A percentile compares a stretch with the other conserved stretches of the same genome.
Conservation (phyloP, 2,888 invertebrate species). For the Dyspetes luteomarginatus region DNA sequence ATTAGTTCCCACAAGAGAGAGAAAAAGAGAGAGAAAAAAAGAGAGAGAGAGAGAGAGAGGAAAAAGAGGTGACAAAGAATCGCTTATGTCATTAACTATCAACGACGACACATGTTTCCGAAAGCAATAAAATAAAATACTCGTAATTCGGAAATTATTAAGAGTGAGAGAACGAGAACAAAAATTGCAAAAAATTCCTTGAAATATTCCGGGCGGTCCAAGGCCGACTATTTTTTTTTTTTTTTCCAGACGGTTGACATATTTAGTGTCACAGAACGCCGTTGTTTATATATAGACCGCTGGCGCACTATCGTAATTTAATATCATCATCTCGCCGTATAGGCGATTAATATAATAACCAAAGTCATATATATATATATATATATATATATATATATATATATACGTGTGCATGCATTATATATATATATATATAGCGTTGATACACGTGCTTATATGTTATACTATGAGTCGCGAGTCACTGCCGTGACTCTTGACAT, state of each 20-base stretch:
- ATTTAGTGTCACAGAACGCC: slow-evolving; percentile 25
- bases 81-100: background rate
- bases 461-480: too few relatives aligned
- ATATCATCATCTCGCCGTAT: slow-evolving; percentile 47
- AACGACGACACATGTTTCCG: background rate
- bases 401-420: too few relatives aligned
- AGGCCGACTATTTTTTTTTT: slow-evolving; percentile 21
- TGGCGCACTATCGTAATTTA: slow-evolving; percentile 47
- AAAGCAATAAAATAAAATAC: background rate
- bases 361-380: slow-evolving; percentile 1
- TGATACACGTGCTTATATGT: slow-evolving; percentile 2
- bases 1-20: too few relatives aligned
- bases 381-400: background rate
- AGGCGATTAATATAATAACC: slow-evolving; percentile 26
- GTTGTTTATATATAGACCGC: slow-evolving; percentile 37
- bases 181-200: background rate
- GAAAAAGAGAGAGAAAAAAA: background rate
- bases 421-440: too few relatives aligned
- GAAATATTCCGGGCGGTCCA: background rate
- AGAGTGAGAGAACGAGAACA: background rate
- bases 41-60: background rate
- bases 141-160: background rate
- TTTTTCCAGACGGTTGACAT: slow-evolving; percentile 17
- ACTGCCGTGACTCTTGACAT: too few relatives aligned
- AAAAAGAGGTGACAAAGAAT: background rate